These are phyloP conservation scores for Gallinago solitaria DNA, from an alignment of 2,797 vertebrate species.

Conservation along the genomic window DNA sequence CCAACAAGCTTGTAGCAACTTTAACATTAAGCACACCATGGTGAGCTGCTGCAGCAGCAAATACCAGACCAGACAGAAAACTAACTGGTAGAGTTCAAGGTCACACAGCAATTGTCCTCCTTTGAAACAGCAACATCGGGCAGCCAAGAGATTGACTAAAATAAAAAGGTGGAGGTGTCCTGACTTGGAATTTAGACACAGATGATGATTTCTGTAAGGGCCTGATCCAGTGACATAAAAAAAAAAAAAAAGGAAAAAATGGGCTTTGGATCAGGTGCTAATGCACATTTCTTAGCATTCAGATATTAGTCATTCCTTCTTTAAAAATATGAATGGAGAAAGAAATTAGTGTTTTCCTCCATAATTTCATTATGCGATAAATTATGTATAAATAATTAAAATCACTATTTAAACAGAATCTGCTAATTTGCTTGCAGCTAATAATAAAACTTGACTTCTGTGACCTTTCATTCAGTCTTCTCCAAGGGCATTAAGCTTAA, in stretches of 20 bases:
- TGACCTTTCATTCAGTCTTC: neutral
- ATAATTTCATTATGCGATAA: neutral
- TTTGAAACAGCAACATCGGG: neutral
- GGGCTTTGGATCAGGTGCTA: neutral
- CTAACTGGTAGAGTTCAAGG: neutral
- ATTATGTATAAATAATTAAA: neutral
- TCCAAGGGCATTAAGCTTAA: neutral
- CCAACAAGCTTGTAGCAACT: neutral
- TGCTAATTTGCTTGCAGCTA: neutral
- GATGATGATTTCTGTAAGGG: neutral
- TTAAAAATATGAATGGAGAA: neutral
- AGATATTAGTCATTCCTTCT: neutral
- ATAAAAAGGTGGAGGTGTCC: neutral
- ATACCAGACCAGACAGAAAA: neutral
- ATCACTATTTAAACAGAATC: neutral
- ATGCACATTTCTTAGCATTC: neutral
- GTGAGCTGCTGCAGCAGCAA: conserved; percentile 11
- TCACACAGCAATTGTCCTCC: neutral
- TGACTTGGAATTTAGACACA: neutral
- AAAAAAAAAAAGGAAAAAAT: neutral
- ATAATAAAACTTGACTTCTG: neutral
- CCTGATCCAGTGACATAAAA: neutral
- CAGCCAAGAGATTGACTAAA: neutral
- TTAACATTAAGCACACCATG: neutral
- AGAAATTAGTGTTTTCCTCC: neutral